Evolutionary conservation across 2,888 invertebrate genomes (phyloP), one percentile per base, ranked within the genome.

Genomic region (Gastrophysa polygoni): DNA sequence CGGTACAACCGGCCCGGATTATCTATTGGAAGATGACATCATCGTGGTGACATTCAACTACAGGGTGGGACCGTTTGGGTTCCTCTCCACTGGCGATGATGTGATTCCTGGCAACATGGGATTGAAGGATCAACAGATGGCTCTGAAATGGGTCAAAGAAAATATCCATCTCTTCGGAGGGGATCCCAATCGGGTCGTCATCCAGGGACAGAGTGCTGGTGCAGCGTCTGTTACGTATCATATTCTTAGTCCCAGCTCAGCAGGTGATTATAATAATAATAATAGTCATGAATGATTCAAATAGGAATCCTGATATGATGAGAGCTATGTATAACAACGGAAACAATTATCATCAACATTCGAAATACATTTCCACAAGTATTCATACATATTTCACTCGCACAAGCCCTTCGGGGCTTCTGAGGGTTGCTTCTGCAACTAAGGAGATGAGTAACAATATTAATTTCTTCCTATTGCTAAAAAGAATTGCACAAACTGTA

Each of bases 11-110:
- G 60, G 50, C 11, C 55, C 57, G 6, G 47, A 58, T 34, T 64
- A 54, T 43, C 64, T 91, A 0, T 86, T 91, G 85, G 86, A 88
- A 54, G 78, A 82, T 32, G 85, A 89, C 66, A 66, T 76, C 5
- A 62, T 73, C 16, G 57, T 76, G 18, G 77, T 75, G 7, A 66
- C 68, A 16, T 57, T 71, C n/a, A 74, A 73, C 29, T 75, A 75
- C 57, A 60, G 75, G 47, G 56, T 73, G 1, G 75, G 75, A 52
- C 70, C 72, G 7, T 75, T 74, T 55, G 74, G 73, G 71, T 78
- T 77, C 58, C 54, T 78, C 11, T 75, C 75, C 17, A 77, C 75
- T 17, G 74, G 69, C 55, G 77, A 78, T 61, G 63, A 66, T 1
- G 68, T 68, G 0, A 69, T 76, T 16, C 72, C 76, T 0, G 77